phyloP scores from a whole-genome alignment of 2,888 invertebrate genomes.

The Tetragnatha montana region DNA sequence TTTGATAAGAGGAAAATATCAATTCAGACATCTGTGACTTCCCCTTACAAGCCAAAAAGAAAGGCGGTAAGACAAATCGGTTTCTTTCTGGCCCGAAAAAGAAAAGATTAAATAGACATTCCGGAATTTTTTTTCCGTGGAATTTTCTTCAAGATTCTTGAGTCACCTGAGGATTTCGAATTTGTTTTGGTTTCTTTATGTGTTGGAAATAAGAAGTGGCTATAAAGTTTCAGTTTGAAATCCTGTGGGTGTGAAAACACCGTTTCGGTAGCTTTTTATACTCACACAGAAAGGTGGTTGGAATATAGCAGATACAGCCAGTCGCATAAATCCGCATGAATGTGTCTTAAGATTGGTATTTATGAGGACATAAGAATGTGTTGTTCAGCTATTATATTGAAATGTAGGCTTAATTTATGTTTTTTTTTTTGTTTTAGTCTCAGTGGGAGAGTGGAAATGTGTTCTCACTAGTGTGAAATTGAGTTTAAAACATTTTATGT shows the following conservation, averaged over 20 bases:
- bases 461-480: too few relatives aligned
- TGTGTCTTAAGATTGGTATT: neutral
- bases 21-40: neutral
- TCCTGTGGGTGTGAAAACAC: neutral
- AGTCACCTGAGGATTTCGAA: neutral
- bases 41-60: neutral
- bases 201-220: neutral
- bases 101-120: neutral
- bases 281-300: neutral
- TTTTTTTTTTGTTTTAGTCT: too few relatives aligned
- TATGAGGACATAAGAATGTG: neutral
- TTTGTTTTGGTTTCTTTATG: neutral
- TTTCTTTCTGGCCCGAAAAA: neutral
- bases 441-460: too few relatives aligned
- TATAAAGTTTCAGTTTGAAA: neutral
- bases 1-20: neutral
- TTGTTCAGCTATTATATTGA: too few relatives aligned
- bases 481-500: too few relatives aligned
- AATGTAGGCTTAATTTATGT: too few relatives aligned
- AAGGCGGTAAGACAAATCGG: neutral
- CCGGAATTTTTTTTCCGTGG: neutral
- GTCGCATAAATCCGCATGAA: neutral
- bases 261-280: neutral
- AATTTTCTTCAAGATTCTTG: neutral
- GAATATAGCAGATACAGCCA: too few relatives aligned